These are phyloP conservation scores for Zaprionus taronus DNA, from an alignment of 1,140 invertebrate species.

Conservation along the genomic window DNA sequence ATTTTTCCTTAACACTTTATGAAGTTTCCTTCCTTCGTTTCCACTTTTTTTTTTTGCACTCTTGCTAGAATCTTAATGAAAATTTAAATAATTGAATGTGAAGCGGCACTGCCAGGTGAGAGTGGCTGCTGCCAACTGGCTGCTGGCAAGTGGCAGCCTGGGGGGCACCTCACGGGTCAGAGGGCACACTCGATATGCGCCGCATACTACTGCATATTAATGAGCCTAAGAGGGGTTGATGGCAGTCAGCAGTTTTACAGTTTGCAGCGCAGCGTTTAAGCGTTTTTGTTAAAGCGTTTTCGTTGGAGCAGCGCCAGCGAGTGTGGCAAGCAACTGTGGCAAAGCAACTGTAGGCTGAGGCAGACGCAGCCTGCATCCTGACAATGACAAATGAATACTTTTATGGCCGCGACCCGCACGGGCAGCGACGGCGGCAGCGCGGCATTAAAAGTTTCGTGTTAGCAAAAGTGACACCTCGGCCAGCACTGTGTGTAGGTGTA, in stretches of 20 bases:
- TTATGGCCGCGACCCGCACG: slow-evolving; percentile 71
- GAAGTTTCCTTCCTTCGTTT: slow-evolving; percentile 12
- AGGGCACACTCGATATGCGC: slow-evolving; percentile 10
- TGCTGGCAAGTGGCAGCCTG: slow-evolving; percentile 48
- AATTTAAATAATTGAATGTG: slow-evolving; percentile 82
- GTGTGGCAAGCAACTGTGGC: background rate
- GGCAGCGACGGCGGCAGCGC: slow-evolving; percentile 23
- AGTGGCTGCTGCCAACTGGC: slow-evolving; percentile 19
- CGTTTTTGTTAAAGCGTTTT: slow-evolving; percentile 57
- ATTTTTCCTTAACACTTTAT: slow-evolving; percentile 80
- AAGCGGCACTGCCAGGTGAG: slow-evolving; percentile 34
- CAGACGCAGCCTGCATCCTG: slow-evolving; percentile 53
- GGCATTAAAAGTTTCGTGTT: slow-evolving; percentile 76
- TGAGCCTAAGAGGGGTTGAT: slow-evolving; percentile 56
- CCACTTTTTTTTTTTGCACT: slow-evolving; percentile 22
- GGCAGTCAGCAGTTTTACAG: slow-evolving; percentile 51
- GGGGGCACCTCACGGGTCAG: too few relatives aligned
- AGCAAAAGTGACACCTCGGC: slow-evolving; percentile 68
- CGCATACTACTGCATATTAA: slow-evolving; percentile 76
- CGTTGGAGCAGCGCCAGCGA: slow-evolving; percentile 3
- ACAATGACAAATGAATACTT: slow-evolving; percentile 82
- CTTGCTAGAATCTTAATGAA: slow-evolving; percentile 75
- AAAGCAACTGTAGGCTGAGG: background rate
- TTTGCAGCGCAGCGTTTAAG: slow-evolving; percentile 48
- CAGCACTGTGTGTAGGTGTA: slow-evolving; percentile 31